These are phyloP conservation scores for Cygnus buccinator DNA, from an alignment of 2,113 vertebrate species.

Conservation along the genomic window DNA sequence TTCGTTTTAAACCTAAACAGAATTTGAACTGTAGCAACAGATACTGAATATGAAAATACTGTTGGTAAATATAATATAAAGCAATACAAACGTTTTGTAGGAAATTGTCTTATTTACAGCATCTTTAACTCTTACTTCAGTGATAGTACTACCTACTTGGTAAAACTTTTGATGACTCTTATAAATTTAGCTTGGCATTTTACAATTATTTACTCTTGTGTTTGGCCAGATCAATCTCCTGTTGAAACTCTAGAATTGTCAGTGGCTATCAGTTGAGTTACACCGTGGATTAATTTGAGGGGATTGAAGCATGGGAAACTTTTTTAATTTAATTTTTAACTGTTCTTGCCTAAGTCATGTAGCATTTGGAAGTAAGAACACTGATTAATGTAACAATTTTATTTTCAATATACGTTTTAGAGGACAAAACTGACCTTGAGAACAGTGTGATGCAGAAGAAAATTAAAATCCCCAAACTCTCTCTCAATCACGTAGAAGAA, in stretches of 20 bases:
- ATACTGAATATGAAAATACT: not conserved
- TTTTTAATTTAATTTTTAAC: not conserved
- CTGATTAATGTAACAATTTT: constrained; percentile 69
- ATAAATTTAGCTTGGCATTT: constrained; percentile 6
- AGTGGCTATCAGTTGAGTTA: constrained; percentile 12
- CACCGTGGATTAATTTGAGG: not conserved
- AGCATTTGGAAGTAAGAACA: constrained; percentile 55
- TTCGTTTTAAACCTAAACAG: not conserved
- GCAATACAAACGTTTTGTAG: not conserved
- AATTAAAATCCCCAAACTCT: constrained; percentile 99
- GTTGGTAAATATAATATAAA: not conserved
- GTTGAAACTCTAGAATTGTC: not conserved
- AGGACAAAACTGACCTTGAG: constrained; percentile 94
- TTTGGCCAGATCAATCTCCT: not conserved
- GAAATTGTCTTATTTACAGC: not conserved
- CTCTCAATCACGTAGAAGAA: constrained; percentile 91
- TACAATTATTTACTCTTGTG: not conserved
- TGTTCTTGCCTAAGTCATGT: constrained; percentile 63
- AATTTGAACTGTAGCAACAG: not conserved
- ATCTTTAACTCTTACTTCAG: not conserved
- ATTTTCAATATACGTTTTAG: constrained; percentile 80
- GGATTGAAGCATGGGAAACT: not conserved
- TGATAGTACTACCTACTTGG: not conserved
- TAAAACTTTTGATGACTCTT: not conserved
- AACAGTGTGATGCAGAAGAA: constrained; percentile 99